phyloP scores from a whole-genome alignment of 2,797 vertebrate genomes.

The Epinephelus malabaricus region DNA sequence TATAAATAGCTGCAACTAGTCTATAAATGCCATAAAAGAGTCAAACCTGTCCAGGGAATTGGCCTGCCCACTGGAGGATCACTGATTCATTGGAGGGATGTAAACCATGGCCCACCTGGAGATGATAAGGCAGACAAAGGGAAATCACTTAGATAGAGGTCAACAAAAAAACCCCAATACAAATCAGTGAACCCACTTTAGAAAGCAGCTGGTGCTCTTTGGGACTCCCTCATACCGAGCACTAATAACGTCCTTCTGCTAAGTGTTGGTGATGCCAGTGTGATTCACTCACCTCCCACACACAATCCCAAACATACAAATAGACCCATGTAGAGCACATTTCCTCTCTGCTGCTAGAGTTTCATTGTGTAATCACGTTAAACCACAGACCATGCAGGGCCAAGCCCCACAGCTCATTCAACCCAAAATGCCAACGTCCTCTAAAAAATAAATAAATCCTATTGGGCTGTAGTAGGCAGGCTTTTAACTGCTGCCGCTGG shows the following conservation, averaged over 20 bases:
- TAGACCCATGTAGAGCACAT: conserved; percentile 57
- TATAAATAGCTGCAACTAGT: not conserved
- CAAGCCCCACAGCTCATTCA: conserved; percentile 43
- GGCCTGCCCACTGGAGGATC: conserved; percentile 90
- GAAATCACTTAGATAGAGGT: not conserved
- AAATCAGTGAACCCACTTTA: conserved; percentile 51
- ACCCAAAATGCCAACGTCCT: conserved; percentile 44
- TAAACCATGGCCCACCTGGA: conserved; percentile 92
- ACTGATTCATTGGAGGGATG: conserved; percentile 90
- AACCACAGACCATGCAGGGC: conserved; percentile 58
- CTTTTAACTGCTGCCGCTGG: conserved; percentile 68
- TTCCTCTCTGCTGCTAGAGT: conserved; percentile 42
- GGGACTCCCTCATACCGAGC: conserved; percentile 52
- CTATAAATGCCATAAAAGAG: conserved; percentile 16
- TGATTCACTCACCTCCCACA: conserved; percentile 62
- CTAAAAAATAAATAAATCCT: conserved; percentile 60
- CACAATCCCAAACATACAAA: conserved; percentile 66
- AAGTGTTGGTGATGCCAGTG: conserved; percentile 59
- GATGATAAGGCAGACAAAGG: conserved; percentile 38
- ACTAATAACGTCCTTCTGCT: conserved; percentile 58
- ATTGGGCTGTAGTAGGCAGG: conserved; percentile 37
- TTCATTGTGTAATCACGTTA: conserved; percentile 66
- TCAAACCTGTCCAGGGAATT: conserved; percentile 84
- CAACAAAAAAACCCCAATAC: conserved; percentile 4
- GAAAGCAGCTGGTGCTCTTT: conserved; percentile 58